Conservation (phyloP, 2,797 vertebrate genomes). For the Malacoraja senta region DNA sequence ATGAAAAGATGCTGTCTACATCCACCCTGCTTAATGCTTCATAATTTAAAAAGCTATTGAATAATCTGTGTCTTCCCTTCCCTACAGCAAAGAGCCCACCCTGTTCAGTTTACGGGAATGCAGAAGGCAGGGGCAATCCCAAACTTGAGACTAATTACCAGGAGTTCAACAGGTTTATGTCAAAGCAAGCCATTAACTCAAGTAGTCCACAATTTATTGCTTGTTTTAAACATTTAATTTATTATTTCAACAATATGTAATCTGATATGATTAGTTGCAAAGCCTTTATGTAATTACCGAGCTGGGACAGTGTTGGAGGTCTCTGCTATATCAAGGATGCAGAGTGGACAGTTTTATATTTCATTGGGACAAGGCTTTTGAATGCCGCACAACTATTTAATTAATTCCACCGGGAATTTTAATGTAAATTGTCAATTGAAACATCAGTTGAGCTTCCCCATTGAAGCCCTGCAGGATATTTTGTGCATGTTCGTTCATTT, state of each 20-base stretch:
- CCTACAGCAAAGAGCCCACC: background rate
- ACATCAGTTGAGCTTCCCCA: background rate
- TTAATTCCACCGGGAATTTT: constrained; percentile 3
- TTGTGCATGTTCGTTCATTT: background rate
- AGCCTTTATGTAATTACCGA: background rate
- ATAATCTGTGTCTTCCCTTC: background rate
- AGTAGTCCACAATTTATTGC: background rate
- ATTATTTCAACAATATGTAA: background rate
- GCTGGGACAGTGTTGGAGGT: background rate
- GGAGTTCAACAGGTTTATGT: background rate
- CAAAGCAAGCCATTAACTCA: background rate
- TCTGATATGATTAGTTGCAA: background rate
- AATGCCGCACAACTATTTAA: too few relatives aligned
- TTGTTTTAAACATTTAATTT: background rate
- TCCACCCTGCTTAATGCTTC: background rate
- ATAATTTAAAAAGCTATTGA: background rate
- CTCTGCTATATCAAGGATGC: background rate
- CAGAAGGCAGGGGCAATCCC: background rate
- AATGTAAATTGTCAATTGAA: background rate
- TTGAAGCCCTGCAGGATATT: background rate
- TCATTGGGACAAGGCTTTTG: background rate
- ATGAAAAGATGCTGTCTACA: background rate
- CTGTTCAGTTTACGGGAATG: background rate
- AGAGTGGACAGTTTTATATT: background rate
- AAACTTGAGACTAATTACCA: background rate